Base-by-base conservation (phyloP, 2,888 invertebrate species). In the Neelides folsomi region DNA sequence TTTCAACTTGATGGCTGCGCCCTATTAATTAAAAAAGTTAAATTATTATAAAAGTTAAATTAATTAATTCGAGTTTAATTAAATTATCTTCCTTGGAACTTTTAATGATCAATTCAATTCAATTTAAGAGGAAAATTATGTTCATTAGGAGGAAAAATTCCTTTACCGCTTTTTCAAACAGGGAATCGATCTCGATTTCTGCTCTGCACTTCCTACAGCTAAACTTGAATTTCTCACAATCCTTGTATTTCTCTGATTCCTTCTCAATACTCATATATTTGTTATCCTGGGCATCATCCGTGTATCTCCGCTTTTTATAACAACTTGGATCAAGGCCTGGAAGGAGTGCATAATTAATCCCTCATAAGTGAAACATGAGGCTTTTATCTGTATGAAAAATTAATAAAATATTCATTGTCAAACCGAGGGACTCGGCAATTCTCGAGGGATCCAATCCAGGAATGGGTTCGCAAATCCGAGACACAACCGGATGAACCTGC, bases 401-500 rank as follows among this genome's bases (percentile, higher is more conserved):
- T 40, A 8, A 45, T 27, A 2, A 9, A 19, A 19, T 81, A 80
- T 51, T 80, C 70, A 27, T 27, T 27, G 27, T 27, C 27, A 27
- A 27, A 65, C 94, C 95, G 52, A 98, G 76, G 68, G 85, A 83
- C 66, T 86, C 82, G 0, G 97, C 97, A 56, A 99, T 81, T 57
- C 86, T 78, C 47, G 84, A 85, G 2, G 86, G 80, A 72, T 95
- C 94, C 59, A 88, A 86, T 10, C 90, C 93, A 60, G 93, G 90
- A 42, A 99, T 86, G 0, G 95, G 95, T 60, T 93, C 93, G 68
- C 92, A 90, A 67, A 99, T 81, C 61, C 98, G 79, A 27, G 88
- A 82, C 56, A 97, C 83, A 0, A 99, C 94, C 0, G 98, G 98
- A 70, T 94, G 93, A 41, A 99, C 79, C 74, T 99, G 98, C 67